phyloP scores from a whole-genome alignment of 2,113 vertebrate species.

The Phoenicopterus ruber region DNA sequence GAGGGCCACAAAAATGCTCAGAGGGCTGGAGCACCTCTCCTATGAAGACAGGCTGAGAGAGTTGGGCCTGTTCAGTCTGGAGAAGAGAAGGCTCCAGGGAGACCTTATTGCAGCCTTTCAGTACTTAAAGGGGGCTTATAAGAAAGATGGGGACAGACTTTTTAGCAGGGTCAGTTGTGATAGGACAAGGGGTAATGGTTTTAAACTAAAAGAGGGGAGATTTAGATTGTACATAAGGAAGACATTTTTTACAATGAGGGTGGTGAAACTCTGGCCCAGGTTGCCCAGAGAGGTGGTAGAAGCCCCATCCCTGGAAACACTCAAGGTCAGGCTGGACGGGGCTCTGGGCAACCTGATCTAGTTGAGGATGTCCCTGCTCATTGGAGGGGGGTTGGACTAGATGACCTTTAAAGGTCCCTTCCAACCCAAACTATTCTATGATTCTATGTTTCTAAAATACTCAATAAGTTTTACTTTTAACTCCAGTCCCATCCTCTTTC shows the following conservation, averaged over 20 bases:
- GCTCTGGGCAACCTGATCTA: neutral
- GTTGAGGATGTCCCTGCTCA: neutral
- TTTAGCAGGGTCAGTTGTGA: neutral
- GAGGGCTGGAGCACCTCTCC: neutral
- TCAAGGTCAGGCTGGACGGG: neutral
- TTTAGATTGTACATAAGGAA: neutral
- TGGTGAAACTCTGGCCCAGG: neutral
- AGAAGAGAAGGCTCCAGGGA: neutral
- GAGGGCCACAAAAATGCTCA: neutral
- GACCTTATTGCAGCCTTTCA: fast-evolving
- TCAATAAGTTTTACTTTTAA: neutral
- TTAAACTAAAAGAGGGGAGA: neutral
- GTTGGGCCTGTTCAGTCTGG: neutral
- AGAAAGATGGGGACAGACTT: neutral
- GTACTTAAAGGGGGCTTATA: neutral
- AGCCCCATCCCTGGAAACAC: neutral
- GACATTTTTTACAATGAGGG: neutral
- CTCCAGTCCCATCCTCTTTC: neutral
- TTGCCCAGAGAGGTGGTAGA: neutral
- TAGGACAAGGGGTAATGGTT: neutral
- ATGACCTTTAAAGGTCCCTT: neutral
- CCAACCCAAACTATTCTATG: neutral
- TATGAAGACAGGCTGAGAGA: neutral
- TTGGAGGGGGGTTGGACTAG: neutral
- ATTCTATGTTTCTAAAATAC: neutral